Conservation (phyloP, 2,888 invertebrate species). For the Lithosia quadra region DNA sequence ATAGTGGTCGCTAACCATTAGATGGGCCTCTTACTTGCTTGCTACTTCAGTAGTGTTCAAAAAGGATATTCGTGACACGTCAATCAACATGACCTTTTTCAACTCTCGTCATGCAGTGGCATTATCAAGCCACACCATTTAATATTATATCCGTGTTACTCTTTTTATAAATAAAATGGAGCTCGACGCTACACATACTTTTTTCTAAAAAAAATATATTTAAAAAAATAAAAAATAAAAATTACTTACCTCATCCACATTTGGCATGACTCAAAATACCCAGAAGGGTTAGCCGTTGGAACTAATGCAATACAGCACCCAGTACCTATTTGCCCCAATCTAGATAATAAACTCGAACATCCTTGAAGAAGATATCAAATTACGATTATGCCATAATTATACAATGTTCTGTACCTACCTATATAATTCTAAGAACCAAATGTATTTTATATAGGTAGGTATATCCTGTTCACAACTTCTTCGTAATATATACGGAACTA, state of each 20-base stretch:
- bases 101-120: too few species aligned
- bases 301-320: too few species aligned
- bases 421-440: background rate
- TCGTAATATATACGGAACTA: background rate
- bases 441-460: background rate
- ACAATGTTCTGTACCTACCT: background rate
- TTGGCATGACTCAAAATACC: background rate
- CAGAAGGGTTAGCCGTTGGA: background rate
- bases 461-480: background rate
- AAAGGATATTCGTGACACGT: too few species aligned
- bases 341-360: background rate
- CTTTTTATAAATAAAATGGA: too few species aligned
- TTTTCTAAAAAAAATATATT: too few species aligned
- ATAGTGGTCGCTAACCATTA: too few species aligned
- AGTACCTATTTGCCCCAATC: background rate
- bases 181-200: too few species aligned
- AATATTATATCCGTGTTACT: background rate
- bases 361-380: background rate
- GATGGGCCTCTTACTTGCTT: too few species aligned
- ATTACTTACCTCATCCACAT: background rate
- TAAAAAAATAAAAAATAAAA: too few species aligned
- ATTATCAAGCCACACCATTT: background rate
- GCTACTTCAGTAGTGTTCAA: too few species aligned
- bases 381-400: slow-evolving; percentile 3
- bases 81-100: too few species aligned